Base-by-base conservation (phyloP, 2,113 vertebrate genomes). In the Xenotilapia flavipinnis region DNA sequence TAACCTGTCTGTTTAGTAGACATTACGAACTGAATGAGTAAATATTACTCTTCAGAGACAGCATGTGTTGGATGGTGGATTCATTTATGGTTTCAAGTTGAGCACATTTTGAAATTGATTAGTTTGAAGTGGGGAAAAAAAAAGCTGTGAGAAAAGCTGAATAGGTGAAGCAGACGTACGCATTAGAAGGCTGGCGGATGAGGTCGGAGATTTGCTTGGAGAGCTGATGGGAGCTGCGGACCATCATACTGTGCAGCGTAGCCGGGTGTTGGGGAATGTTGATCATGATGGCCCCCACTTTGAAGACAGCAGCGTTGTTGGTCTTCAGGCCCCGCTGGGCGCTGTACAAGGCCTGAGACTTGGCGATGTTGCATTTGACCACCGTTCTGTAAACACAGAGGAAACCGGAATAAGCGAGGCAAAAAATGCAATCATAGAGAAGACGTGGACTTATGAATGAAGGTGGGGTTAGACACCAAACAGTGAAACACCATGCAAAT, bases 191-290 rank as follows among this genome's bases (percentile, higher is more conserved):
- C n/a, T 99, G 99, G 17, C 99, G 97, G 91, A 99, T 99, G 93
- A 99, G 98, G 95, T 99, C 99, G 0, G 99, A 99, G 89, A 99
- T 99, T 94, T 99, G 99, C 92, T 99, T 99, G 84, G 99, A 99
- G 58, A 99, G 98, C 92, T 99, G 99, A 94, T 99, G 99, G 65
- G 99, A 99, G 87, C 98, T 99, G 86, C 99, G 98, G 83, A 99
- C 99, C 99, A 99, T 99, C 99, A 99, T 99, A 93, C 99, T 99
- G 92, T 99, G 99, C 89, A 99, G 91, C 0, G 98, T 99, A 73
- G 99, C 99, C 1, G 99, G 99, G 91, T 99, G 99, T 93, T 99
- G 99, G 1, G 99, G 99, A 53, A 99, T 99, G 95, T 99, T 99
- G 95, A 99, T 99, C 93, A 98, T 97, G 95, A 99, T 98, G 77